Base-by-base conservation (phyloP, 2,888 invertebrate genomes). In the Cosmopolites sordidus region DNA sequence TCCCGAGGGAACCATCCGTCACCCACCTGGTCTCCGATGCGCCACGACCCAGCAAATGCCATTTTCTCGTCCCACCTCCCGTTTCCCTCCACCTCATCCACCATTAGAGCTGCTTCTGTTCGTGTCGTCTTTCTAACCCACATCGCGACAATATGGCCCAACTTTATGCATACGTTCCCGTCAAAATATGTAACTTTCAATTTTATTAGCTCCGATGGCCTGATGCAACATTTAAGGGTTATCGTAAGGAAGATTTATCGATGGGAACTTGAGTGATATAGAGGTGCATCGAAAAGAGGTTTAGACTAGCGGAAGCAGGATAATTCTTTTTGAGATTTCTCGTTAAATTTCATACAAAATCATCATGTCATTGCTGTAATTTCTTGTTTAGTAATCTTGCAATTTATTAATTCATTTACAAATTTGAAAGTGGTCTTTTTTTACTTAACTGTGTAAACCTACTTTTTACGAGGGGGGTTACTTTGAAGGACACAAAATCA, bases 1-100 rank as follows among this genome's bases (percentile, higher is more conserved):
- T 40, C 40, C 17, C 40, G 4, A 2, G 40, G 40, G 40, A 14
- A 14, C 6, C 40, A 40, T 40, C 40, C 40, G 17, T 40, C 40
- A 40, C 40, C 5, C 17, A 40, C 40, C 40, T 40, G 15, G 40
- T 16, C 40, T 14, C 40, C 15, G 17, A 14, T 16, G 40, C 11
- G 15, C 40, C 14, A 2, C 40, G 6, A 14, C 6, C 3, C 15
- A 16, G 4, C 14, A 14, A 16, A 40, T 11, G 40, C 4, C 40
- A 40, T 14, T n/a, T n/a, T n/a, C n/a, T n/a, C n/a, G n/a, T n/a
- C n/a, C n/a, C n/a, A n/a, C n/a, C n/a, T 38, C 38, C 12, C 4
- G 38, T 12, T 9, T 14, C 38, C 14, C 5, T 38, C n/a, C 5
- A 12, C 8, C 8, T 12, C 38, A 38, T 38, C 38, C 14, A 5